Base-by-base conservation (phyloP, 2,797 vertebrate species). In the Furcifer pardalis region DNA sequence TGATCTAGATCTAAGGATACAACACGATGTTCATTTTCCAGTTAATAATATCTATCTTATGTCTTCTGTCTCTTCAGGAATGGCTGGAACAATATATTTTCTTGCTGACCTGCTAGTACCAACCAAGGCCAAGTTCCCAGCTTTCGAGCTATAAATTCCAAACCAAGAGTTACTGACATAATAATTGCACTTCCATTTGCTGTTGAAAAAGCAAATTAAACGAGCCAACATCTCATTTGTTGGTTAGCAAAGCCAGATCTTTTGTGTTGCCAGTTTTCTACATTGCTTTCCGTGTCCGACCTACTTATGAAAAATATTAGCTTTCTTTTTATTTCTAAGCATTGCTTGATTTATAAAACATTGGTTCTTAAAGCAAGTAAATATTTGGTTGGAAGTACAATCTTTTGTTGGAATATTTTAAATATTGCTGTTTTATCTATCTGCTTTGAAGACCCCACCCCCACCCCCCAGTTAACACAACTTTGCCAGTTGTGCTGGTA, bases 1-100 rank as follows among this genome's bases (percentile, higher is more conserved):
- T 60, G 23, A 19, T 81, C 44, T 32, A 52, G 5, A 40, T 7
- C 30, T 40, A 44, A 15, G 30, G 40, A 62, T 7, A 25, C 40
- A 46, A 35, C 4, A 7, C 30, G 23, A 32, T 32, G 3, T 27
- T 15, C 52, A 21, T 44, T 46, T 30, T 15, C 2, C 63, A 69
- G 81, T 49, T 87, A 89, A 35, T 23, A 68, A 23, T 4, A 2
- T 76, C 2, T 35, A 23, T 92, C 46, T 19, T 85, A 12, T 87
- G 49, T 74, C 71, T 88, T 78, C 90, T 85, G 85, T 90, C 79
- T 92, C 85, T 84, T 56, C 90, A 99, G 99, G 98, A 89, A 98
- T 99, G 98, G 99, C 99, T 25, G 99, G 99, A 88, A 99, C 99
- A 0, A 98, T 99, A 93, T 99, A 99, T 94, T 99, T 99, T 93